phyloP scores from a whole-genome alignment of 1,140 invertebrate species.

The Atta colombica region DNA sequence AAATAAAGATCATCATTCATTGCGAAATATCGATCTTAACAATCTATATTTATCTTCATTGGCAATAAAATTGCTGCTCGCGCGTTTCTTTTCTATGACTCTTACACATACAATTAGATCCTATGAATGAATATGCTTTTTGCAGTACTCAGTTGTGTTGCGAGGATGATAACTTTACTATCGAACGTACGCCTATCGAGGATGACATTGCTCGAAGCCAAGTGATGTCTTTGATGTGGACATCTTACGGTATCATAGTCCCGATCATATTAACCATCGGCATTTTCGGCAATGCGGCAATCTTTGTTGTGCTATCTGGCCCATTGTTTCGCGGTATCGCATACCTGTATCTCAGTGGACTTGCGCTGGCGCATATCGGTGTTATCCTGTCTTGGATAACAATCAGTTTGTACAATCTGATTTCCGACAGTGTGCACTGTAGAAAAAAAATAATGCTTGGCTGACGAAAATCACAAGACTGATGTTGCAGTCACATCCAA shows the following conservation, averaged over 20 bases:
- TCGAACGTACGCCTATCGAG: not conserved
- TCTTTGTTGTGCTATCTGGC: slow-evolving; percentile 56
- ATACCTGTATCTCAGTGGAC: slow-evolving; percentile 64
- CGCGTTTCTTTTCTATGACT: not conserved
- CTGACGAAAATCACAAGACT: not conserved
- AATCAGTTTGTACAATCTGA: slow-evolving; percentile 55
- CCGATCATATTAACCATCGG: slow-evolving; percentile 60
- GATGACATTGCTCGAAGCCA: slow-evolving; percentile 4
- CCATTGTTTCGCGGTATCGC: slow-evolving; percentile 66
- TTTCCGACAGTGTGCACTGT: not conserved
- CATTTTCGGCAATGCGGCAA: slow-evolving; percentile 62
- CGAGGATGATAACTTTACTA: slow-evolving; percentile 52
- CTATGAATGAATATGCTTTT: not conserved
- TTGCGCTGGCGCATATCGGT: slow-evolving; percentile 61
- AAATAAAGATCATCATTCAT: not conserved
- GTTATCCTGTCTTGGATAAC: slow-evolving; percentile 68
- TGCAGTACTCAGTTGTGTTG: slow-evolving; percentile 66
- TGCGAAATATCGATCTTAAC: not conserved
- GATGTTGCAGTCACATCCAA: not conserved
- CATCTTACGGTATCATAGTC: slow-evolving; percentile 60
- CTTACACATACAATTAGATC: not conserved
- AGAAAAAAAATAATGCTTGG: not conserved
- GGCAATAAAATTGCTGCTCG: not conserved
- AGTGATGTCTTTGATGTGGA: slow-evolving; percentile 19
- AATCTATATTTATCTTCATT: not conserved